A percentile compares a stretch with the other conserved stretches of the same genome.
Conservation (phyloP, 2,113 vertebrate species). For the Accipiter cooperii region DNA sequence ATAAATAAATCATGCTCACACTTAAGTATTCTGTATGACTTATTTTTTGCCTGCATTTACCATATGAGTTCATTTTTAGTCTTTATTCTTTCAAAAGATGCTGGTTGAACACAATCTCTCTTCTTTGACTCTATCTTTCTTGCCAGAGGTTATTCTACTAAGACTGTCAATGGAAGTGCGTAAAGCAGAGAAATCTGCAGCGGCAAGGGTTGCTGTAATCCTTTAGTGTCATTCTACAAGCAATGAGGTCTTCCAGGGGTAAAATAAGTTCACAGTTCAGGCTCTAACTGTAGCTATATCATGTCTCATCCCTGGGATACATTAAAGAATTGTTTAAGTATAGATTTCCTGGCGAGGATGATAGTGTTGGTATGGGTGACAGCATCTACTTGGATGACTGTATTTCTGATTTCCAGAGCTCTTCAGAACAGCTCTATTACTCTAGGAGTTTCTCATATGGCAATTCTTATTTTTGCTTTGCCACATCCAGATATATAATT, state of each 20-base stretch:
- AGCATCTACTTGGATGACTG: background rate
- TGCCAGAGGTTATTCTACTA: background rate
- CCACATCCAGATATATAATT: background rate
- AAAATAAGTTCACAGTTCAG: background rate
- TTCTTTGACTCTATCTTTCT: background rate
- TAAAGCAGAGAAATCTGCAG: background rate
- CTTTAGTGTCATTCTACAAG: background rate
- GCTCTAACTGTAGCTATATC: background rate
- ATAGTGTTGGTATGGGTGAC: background rate
- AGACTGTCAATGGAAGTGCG: background rate
- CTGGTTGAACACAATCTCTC: background rate
- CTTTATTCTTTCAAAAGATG: background rate
- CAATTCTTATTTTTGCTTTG: background rate
- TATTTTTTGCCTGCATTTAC: background rate
- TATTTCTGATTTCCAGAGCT: background rate
- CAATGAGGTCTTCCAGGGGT: background rate
- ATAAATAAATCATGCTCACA: background rate
- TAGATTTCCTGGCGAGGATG: background rate
- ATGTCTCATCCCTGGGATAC: background rate
- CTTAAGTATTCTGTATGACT: background rate
- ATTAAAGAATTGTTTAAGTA: background rate
- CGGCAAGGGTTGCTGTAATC: background rate
- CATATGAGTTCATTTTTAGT: background rate
- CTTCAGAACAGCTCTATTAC: background rate
- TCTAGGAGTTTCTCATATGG: background rate